Percentiles rank a stretch among this genome's conserved stretches.
Conservation (phyloP, 1,140 invertebrate genomes). For the Caerostris darwini region DNA sequence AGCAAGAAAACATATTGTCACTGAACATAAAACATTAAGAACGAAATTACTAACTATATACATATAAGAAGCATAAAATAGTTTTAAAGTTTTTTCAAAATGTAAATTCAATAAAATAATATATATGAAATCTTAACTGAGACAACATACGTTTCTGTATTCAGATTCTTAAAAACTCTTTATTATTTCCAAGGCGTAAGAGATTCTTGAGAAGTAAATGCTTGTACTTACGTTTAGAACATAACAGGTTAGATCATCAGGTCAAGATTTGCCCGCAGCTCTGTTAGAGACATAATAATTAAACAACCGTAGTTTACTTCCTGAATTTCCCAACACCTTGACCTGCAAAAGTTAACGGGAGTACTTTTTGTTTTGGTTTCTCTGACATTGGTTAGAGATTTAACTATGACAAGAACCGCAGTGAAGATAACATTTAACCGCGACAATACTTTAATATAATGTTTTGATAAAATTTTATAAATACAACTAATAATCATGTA, state of each 20-base stretch:
- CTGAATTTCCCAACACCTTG: conserved; percentile 47
- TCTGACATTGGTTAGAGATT: conserved; percentile 1
- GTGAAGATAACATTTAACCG: background rate
- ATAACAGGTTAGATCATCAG: conserved; percentile 58
- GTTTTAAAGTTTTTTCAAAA: too few species aligned
- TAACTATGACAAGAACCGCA: background rate
- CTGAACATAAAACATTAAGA: too few species aligned
- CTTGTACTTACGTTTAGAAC: background rate
- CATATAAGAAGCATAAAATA: too few species aligned
- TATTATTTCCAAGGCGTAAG: background rate
- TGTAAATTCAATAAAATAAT: too few species aligned
- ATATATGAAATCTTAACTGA: too few species aligned
- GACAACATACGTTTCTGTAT: too few species aligned
- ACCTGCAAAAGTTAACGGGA: conserved; percentile 61
- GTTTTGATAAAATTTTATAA: background rate
- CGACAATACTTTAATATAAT: background rate
- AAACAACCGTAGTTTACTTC: conserved; percentile 56
- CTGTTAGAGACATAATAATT: background rate
- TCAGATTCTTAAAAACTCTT: background rate
- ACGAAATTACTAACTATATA: too few species aligned
- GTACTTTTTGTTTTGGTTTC: background rate
- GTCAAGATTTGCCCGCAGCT: conserved; percentile 51
- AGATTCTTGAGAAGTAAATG: background rate
- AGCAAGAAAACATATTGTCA: too few species aligned
- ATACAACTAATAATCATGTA: background rate